Base-by-base conservation (phyloP, 2,113 vertebrate species). In the Pelodiscus sinensis region DNA sequence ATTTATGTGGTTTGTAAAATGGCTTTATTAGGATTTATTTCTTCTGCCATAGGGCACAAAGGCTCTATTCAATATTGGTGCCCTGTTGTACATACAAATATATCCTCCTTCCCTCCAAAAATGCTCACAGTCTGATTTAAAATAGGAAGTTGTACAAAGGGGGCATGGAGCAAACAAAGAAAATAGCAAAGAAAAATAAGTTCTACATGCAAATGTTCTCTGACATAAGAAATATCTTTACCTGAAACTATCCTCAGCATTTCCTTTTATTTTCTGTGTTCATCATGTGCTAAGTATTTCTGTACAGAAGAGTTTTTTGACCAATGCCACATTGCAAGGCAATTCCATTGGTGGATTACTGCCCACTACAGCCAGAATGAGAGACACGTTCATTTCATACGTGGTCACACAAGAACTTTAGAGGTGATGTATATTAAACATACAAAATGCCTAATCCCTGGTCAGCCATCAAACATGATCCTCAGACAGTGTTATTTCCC, bases 181-280 rank as follows among this genome's bases (percentile, higher is more conserved):
- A 95, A 92, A 91, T 78, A 93, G 88, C 81, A 94, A 96, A 94
- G 92, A 91, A 95, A 93, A 91, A 78, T 54, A 58, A 88, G 79
- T 89, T 80, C 87, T 84, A 35, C 29, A 85, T 90, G 60, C n/a
- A 75, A 91, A 73, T 58, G 38, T 14, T 24, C 73, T 90, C 83
- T 85, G 88, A 65, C 21, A 83, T 50, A 87, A 68, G 50, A 88
- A 93, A 25, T 31, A 4, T 38, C 87, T 90, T 94, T 91, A 93
- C 54, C 83, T 77, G 83, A 90, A 85, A 35, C 55, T 57, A 83
- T 94, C 87, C 89, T 73, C 85, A 81, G 73, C 81, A 85, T 86
- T 96, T 93, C 90, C 85, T 93, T 93, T 81, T 85, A 55, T 50
- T 90, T 89, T 65, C 73, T 75, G 11, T 90, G 87, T 90, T 77